Evolutionary conservation across 2,888 invertebrate species (phyloP).

Genomic region (Sipha maydis): DNA sequence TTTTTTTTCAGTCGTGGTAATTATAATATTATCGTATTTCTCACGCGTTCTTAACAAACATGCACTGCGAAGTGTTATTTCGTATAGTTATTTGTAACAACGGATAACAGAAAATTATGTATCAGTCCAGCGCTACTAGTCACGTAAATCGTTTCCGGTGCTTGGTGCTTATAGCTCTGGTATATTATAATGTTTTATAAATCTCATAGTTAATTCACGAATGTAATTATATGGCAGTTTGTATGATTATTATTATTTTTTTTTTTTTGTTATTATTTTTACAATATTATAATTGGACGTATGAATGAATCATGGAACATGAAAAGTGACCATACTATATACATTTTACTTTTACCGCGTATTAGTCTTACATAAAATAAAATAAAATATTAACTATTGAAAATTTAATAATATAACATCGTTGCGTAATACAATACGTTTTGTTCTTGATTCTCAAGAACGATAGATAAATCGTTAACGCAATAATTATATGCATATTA

Average conservation of each 20-base stretch:
- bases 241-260: too few relatives aligned
- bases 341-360: too few relatives aligned
- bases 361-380: too few relatives aligned
- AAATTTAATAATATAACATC: too few relatives aligned
- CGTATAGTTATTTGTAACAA: not conserved
- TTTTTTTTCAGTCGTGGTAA: not conserved
- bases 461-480: too few relatives aligned
- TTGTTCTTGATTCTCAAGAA: too few relatives aligned
- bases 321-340: not conserved
- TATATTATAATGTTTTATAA: not conserved
- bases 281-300: not conserved
- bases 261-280: not conserved
- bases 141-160: conserved; percentile 41
- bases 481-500: too few relatives aligned
- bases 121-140: not conserved
- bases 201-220: not conserved
- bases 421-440: too few relatives aligned
- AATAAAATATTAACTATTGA: too few relatives aligned
- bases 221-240: conserved; percentile 26
- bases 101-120: conserved; percentile 7
- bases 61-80: not conserved
- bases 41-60: conserved; percentile 19
- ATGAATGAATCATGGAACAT: not conserved
- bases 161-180: conserved; percentile 18
- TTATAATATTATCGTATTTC: conserved; percentile 9